Conservation (phyloP, 1,140 invertebrate genomes). For the Dendrolimus kikuchii region DNA sequence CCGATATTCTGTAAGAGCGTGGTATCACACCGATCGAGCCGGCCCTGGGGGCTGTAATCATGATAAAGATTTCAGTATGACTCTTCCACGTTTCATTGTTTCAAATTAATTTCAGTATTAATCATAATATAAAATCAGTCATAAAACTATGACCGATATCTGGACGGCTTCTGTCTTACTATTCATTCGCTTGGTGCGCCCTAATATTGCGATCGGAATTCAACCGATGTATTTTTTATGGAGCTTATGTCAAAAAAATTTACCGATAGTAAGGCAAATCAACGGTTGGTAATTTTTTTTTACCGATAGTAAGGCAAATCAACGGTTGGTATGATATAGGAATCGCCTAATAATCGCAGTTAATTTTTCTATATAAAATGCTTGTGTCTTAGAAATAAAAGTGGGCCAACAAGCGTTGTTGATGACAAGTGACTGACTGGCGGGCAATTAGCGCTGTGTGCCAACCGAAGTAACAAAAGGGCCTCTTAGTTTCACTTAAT, state of each 20-base stretch:
- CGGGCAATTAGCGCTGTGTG: constrained; percentile 44
- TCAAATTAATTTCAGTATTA: too few species aligned
- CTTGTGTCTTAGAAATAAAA: constrained; percentile 44
- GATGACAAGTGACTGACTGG: constrained; percentile 56
- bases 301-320: constrained; percentile 17
- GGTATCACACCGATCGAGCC: too few species aligned
- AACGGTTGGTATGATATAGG: background rate
- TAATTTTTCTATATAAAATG: constrained; percentile 7
- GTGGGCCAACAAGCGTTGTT: constrained; percentile 44
- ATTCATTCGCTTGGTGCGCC: too few species aligned
- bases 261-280: constrained; percentile 17
- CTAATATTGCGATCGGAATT: too few species aligned
- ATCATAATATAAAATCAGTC: too few species aligned
- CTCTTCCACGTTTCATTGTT: too few species aligned
- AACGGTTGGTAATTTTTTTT: constrained; percentile 1
- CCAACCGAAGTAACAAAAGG: constrained; percentile 34
- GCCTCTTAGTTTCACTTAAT: constrained; percentile 59
- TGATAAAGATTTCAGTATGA: too few species aligned
- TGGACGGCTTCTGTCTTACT: too few species aligned
- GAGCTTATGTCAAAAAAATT: background rate
- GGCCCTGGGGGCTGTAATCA: too few species aligned
- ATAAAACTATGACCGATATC: too few species aligned
- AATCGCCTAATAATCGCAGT: background rate
- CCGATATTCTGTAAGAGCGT: too few species aligned
- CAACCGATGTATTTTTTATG: too few species aligned